A percentile compares a stretch with the other conserved stretches of the same genome.
Evolutionary conservation across 2,888 invertebrate genomes (phyloP).

Genomic region (Tetragonisca angustula): DNA sequence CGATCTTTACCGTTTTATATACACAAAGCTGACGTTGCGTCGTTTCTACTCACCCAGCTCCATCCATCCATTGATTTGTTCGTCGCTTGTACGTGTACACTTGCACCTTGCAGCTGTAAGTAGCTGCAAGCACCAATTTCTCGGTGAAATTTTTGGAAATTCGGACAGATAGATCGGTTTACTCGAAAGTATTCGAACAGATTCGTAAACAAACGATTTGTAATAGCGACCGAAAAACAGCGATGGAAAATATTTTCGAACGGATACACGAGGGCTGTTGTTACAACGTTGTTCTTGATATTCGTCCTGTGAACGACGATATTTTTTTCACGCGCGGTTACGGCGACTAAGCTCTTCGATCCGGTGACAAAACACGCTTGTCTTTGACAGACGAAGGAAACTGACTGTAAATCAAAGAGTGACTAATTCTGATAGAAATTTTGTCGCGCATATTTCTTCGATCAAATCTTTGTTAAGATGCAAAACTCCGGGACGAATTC

Average conservation of each 20-base stretch:
- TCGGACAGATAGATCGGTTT: no score
- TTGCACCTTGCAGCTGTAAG: no score
- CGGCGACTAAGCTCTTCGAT: neutral
- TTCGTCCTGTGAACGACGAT: neutral
- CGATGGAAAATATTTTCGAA: neutral
- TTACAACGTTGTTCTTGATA: neutral
- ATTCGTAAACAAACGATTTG: neutral
- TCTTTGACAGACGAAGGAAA: no score
- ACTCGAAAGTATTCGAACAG: neutral
- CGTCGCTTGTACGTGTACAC: no score
- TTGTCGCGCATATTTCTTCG: no score
- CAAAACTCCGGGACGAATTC: no score
- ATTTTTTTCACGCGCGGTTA: neutral
- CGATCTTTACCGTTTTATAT: conserved; percentile 75
- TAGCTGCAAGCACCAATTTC: no score
- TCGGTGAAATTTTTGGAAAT: neutral
- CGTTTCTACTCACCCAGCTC: neutral
- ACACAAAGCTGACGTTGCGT: conserved; percentile 30
- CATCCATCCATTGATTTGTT: neutral
- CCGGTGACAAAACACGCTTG: neutral
- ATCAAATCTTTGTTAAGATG: no score
- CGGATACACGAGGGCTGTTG: neutral
- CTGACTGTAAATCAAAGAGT: no score
- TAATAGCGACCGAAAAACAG: neutral
- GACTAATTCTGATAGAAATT: no score